Base-by-base conservation (phyloP, 1,140 invertebrate species). In the Cydia splendana region DNA sequence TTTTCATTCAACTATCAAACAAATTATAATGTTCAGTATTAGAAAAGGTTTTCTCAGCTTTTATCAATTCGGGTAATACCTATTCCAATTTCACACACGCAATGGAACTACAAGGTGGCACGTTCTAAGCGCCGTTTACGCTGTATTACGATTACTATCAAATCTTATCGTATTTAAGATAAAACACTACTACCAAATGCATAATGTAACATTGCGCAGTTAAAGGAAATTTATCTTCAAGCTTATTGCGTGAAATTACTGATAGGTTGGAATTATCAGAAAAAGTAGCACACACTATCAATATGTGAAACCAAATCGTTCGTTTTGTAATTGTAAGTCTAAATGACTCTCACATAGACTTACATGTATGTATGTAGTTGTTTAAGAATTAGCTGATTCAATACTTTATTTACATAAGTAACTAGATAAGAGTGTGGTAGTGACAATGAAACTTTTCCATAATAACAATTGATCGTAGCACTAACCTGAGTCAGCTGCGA, bases 401-500 rank as follows among this genome's bases (percentile, higher is more conserved):
- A 6, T 65, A 24, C 13, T 12, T 18, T 38, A 51, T 48, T 48
- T 48, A 48, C 45, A 2, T 48, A n/a, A n/a, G n/a, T n/a, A 10
- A 42, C 9, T 42, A 48, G 45, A 48, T 48, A 48, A 48, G 45
- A 48, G 45, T 15, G 53, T 57, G 53, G n/a, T 18, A 57, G 5
- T 57, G 15, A 18, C 53, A 57, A 57, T 57, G 15, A 57, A 57
- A 57, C n/a, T 48, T 45, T 48, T 48, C 53, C 53, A 57, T 7
- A 18, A 57, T 18, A 57, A 57, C n/a, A 57, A 13, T n/a, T 18
- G 53, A 57, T 57, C 57, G 53, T 30, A 20, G 65, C 48, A 79
- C 79, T 80, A 75, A 93, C 91, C 91, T 78, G 85, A 77, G 80
- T 94, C 92, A 15, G 92, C 90, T 53, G 92, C 94, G 51, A 95